Evolutionary conservation across 2,888 invertebrate species (phyloP), one percentile per base, ranked within the genome.

Genomic region (Acrobasis repandana): DNA sequence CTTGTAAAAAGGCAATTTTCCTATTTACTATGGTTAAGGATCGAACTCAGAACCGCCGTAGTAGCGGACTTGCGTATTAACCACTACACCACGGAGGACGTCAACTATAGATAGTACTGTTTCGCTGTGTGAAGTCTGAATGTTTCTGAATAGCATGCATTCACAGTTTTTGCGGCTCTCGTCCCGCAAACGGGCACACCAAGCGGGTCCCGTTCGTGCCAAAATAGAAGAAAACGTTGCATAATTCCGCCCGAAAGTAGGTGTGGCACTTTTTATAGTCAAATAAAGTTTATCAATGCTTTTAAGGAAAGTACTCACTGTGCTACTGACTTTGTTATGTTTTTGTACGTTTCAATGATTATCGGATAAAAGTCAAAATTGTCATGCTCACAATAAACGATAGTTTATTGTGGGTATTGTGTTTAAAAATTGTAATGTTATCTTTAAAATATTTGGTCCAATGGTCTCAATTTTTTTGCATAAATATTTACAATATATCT

Each of bases 181-280:
- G 28, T 28, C 28, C 28, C 28, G 6, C 6, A 28, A 28, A 28
- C 28, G 2, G 28, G 28, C 28, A 28, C 28, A 28, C 6, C 28
- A 8, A 28, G 28, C 6, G 0, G 38, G 56, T 56, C 61, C 61
- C 54, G 58, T 60, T 60, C 48, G 28, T 56, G 28, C 49, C 57
- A 46, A 62, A 60, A 56, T 51, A 57, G 59, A 62, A 61, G 58
- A 58, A 60, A 65, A 62, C 60, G 33, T 66, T 66, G 54, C 63
- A 51, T 64, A 64, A 66, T 59, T 49, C 49, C 14, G 47, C 16
- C 36, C 1, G 15, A 51, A 54, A 58, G 61, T 50, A 51, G 58
- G 16, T 58, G 58, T 62, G 36, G 14, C 49, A 9, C n/a, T 54
- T 54, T 54, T 54, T 54, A 18, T 54, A 6, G 6, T 18, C 18